Evolutionary conservation across 2,797 vertebrate species (phyloP), one percentile per base, ranked within the genome.

Genomic region (Gephyroberyx darwinii): DNA sequence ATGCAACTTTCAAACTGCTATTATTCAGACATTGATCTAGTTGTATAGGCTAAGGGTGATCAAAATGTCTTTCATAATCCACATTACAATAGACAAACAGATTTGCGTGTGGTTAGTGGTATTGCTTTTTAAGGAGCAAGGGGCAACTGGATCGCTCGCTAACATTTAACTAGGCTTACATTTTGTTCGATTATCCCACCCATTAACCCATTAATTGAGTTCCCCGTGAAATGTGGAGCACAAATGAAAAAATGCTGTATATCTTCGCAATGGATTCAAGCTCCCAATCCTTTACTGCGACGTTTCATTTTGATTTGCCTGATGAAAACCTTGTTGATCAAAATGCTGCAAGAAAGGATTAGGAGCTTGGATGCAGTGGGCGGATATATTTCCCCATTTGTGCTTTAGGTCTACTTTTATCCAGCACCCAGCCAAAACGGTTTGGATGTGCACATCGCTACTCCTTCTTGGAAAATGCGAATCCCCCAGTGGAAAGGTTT

Each of bases 401-500:
- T 63, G 55, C 66, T 63, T 17, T 19, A 17, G 22, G 22, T 67
- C 47, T 60, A 52, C 37, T 78, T 56, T 75, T 6, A 47, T 16
- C 14, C 45, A 47, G 14, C 14, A 77, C 30, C 31, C 56, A 54
- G 63, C 48, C 37, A 51, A 19, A 63, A 43, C 16, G 79, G 61
- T 20, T 12, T 43, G 8, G 52, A 65, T 37, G 59, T 60, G 53
- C 50, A 63, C 30, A 48, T n/a, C 5, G 56, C 52, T 53, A 37
- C 55, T 70, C 71, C 65, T 16, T 62, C 7, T 56, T 70, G 31
- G 51, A 66, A 74, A 70, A 73, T 33, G 14, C 43, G 71, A 56
- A 51, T 67, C 62, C 59, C 47, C 0, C 6, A n/a, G 16, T 35
- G 50, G 33, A 39, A 58, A 71, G 53, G 43, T 64, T 45, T 56